phyloP scores from a whole-genome alignment of 2,888 invertebrate genomes.

The Scelioninae gen. 1 region DNA sequence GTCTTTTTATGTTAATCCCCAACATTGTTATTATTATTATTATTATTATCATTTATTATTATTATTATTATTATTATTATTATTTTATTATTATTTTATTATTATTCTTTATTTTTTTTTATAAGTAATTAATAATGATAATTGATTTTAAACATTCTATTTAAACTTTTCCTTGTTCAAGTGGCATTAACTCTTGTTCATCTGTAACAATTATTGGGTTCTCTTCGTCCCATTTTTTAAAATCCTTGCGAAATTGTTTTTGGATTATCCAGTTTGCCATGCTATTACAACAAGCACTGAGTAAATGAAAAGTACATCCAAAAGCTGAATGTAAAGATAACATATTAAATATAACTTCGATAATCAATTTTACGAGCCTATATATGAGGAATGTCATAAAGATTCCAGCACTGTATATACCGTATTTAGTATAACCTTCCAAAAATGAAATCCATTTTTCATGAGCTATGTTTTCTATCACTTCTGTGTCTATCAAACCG shows the following conservation, averaged over 20 bases:
- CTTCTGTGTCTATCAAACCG: background rate
- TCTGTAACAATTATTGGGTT: background rate
- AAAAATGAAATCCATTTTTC: constrained; percentile 2
- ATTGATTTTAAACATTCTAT: too few relatives aligned
- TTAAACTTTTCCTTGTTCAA: too few relatives aligned
- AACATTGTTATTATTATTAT: too few relatives aligned
- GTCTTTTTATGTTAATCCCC: too few relatives aligned
- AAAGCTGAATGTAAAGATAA: background rate
- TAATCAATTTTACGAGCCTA: background rate
- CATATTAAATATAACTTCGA: background rate
- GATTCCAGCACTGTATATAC: constrained; percentile 6
- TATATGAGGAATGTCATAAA: constrained; percentile 3
- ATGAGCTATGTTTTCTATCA: background rate
- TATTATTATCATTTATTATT: too few relatives aligned
- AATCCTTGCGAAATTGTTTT: background rate
- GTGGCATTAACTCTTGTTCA: too few relatives aligned
- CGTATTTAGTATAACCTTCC: constrained; percentile 5
- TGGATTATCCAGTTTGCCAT: constrained; percentile 4
- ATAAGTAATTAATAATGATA: too few relatives aligned
- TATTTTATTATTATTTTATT: too few relatives aligned
- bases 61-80: too few relatives aligned
- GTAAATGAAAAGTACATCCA: background rate
- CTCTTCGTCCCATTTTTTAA: constrained; percentile 11
- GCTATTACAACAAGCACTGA: constrained; percentile 3
- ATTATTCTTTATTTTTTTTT: too few relatives aligned